Conservation (phyloP, 2,797 vertebrate genomes). For the Diceros bicornis region DNA sequence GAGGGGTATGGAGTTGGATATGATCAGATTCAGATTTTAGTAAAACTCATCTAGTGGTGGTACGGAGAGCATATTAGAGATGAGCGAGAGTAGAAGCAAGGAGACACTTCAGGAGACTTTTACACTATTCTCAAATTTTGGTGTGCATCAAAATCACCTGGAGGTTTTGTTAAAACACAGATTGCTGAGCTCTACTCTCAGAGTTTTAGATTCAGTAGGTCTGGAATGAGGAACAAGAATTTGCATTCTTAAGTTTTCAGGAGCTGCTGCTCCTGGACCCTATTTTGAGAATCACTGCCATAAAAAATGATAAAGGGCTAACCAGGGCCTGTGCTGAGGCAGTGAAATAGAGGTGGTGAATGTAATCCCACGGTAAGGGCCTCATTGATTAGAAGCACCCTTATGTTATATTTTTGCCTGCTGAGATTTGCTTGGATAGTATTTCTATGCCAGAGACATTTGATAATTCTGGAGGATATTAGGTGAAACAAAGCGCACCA, state of each 20-base stretch:
- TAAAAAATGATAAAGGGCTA: neutral
- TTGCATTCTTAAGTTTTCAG: neutral
- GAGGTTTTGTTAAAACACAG: neutral
- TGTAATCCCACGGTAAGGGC: neutral
- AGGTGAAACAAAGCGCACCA: neutral
- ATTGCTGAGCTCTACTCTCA: neutral
- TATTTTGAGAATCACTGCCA: neutral
- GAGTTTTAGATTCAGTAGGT: neutral
- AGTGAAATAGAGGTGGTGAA: neutral
- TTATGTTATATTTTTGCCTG: neutral
- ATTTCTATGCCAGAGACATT: neutral
- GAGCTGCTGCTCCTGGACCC: neutral
- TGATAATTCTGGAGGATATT: neutral
- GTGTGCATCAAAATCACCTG: neutral
- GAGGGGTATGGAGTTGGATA: neutral
- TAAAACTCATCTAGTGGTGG: neutral
- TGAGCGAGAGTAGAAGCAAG: neutral
- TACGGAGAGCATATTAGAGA: neutral
- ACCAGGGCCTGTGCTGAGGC: neutral
- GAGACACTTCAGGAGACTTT: neutral
- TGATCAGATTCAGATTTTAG: neutral
- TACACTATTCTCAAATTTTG: neutral
- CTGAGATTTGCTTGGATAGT: neutral
- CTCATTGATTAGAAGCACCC: neutral
- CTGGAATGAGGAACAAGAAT: neutral